Evolutionary conservation across 2,888 invertebrate genomes (phyloP).

Genomic region (Mimas tiliae): DNA sequence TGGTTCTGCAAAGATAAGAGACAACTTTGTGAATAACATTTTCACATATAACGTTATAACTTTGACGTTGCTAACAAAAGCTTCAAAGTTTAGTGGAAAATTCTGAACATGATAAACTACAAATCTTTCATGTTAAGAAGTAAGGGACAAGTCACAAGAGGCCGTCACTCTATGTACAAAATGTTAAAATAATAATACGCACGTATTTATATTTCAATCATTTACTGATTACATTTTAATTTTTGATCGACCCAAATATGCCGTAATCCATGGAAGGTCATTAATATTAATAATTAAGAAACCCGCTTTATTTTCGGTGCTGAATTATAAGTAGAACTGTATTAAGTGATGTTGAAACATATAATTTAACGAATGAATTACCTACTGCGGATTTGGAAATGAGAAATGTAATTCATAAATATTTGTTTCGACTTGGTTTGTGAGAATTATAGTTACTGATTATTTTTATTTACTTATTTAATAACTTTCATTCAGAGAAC

Average conservation of each 20-base stretch:
- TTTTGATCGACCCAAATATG: neutral
- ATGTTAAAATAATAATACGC: conserved; percentile 12
- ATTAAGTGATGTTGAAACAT: neutral
- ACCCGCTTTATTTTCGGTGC: neutral
- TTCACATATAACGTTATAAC: conserved; percentile 18
- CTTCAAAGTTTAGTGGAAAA: conserved; percentile 34
- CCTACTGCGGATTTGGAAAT: neutral
- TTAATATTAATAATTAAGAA: neutral
- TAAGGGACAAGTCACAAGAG: conserved; percentile 27
- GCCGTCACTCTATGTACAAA: conserved; percentile 8
- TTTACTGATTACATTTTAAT: neutral
- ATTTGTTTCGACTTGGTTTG: neutral
- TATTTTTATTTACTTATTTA: too few relatives aligned
- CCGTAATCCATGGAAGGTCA: neutral
- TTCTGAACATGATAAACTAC: conserved; percentile 42
- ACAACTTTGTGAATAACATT: conserved; percentile 15
- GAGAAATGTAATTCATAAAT: neutral
- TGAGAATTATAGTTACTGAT: neutral
- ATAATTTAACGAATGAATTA: neutral
- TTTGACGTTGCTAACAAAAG: conserved; percentile 17
- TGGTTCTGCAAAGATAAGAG: conserved; percentile 60
- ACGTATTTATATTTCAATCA: too few relatives aligned
- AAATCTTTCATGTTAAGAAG: conserved; percentile 31
- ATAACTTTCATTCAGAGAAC: too few relatives aligned
- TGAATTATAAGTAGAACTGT: neutral